These are phyloP conservation scores for Pyrrhosoma nymphula DNA, from an alignment of 2,888 invertebrate species.

Conservation along the genomic window DNA sequence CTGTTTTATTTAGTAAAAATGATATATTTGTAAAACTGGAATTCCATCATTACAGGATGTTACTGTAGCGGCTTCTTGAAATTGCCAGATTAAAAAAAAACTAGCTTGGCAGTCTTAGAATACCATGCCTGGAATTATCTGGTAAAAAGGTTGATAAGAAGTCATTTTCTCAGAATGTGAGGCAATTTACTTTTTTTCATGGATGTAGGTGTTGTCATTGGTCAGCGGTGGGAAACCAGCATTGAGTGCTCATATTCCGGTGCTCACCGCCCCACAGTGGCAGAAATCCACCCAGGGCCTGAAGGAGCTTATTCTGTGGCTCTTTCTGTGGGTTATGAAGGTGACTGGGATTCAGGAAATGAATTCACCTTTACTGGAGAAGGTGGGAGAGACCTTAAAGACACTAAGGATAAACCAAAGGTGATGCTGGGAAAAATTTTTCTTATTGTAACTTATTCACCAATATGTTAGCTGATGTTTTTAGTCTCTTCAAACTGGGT, in stretches of 20 bases:
- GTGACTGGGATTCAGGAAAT: slow-evolving; percentile 77
- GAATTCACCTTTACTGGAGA: slow-evolving; percentile 78
- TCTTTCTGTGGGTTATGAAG: slow-evolving; percentile 77
- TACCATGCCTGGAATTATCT: no score
- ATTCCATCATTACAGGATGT: no score
- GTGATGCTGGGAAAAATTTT: neutral
- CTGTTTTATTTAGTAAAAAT: no score
- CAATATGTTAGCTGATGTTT: neutral
- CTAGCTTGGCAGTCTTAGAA: no score
- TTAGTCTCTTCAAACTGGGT: neutral
- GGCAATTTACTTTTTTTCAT: neutral
- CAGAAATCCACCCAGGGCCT: slow-evolving; percentile 77
- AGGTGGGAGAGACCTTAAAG: slow-evolving; percentile 77
- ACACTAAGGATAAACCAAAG: slow-evolving; percentile 77
- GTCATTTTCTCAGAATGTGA: no score
- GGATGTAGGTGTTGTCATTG: slow-evolving; percentile 74
- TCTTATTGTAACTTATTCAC: slow-evolving; percentile 71
- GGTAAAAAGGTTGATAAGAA: no score
- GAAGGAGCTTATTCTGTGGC: slow-evolving; percentile 77
- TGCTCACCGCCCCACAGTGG: slow-evolving; percentile 77
- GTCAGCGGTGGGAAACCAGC: slow-evolving; percentile 76
- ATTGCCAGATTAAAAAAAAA: no score
- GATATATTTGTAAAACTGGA: no score
- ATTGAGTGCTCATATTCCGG: slow-evolving; percentile 76
- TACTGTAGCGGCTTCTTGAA: no score